phyloP scores from a whole-genome alignment of 2,888 invertebrate species.

The Hoplodrina ambigua region DNA sequence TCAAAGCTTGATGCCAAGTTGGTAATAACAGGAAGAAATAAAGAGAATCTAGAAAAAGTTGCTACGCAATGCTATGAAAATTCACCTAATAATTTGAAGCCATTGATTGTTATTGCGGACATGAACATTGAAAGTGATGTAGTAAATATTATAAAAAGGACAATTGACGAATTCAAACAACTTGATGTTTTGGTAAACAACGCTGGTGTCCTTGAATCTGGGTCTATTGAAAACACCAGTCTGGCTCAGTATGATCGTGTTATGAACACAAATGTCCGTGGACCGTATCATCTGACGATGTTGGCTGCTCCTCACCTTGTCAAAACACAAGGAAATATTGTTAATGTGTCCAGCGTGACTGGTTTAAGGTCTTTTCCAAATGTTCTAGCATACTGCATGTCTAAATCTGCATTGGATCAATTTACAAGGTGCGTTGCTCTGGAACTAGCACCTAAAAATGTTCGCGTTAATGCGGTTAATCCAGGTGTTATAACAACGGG shows the following conservation, averaged over 20 bases:
- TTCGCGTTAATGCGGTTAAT: slow-evolving; percentile 97
- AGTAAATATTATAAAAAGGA: slow-evolving; percentile 91
- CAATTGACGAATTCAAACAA: slow-evolving; percentile 92
- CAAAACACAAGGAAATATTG: slow-evolving; percentile 95
- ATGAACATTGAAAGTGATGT: slow-evolving; percentile 92
- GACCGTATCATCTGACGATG: slow-evolving; percentile 94
- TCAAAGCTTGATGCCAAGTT: slow-evolving; percentile 92
- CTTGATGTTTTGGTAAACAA: slow-evolving; percentile 96
- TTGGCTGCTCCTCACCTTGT: slow-evolving; percentile 95
- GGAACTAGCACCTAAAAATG: slow-evolving; percentile 94
- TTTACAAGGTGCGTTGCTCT: slow-evolving; percentile 97
- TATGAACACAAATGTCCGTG: slow-evolving; percentile 96
- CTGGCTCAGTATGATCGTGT: slow-evolving; percentile 96
- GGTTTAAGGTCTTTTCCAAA: slow-evolving; percentile 97
- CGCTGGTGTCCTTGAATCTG: slow-evolving; percentile 95
- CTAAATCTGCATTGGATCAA: slow-evolving; percentile 98
- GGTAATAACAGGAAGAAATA: slow-evolving; percentile 93
- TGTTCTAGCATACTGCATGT: slow-evolving; percentile 97
- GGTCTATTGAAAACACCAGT: slow-evolving; percentile 95
- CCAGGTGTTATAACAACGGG: slow-evolving; percentile 98
- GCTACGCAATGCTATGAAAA: slow-evolving; percentile 89
- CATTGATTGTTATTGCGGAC: slow-evolving; percentile 91
- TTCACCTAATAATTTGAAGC: slow-evolving; percentile 81
- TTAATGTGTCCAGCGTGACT: slow-evolving; percentile 98
- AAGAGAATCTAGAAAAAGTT: slow-evolving; percentile 92